These are phyloP conservation scores for Aplochiton taeniatus DNA, from an alignment of 2,797 vertebrate genomes.

Conservation along the genomic window DNA sequence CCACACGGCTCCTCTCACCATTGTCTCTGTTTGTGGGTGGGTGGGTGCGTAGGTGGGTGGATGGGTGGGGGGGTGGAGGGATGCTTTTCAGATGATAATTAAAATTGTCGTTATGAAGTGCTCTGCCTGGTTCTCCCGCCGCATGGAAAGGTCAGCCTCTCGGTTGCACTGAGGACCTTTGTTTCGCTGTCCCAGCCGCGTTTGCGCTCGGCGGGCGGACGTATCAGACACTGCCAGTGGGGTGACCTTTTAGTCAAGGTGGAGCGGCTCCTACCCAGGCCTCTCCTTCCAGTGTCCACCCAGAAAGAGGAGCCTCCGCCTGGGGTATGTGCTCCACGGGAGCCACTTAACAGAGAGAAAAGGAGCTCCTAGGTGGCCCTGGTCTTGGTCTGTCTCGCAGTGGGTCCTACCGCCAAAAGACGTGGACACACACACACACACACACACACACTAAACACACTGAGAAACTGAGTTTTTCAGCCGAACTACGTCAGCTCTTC, in stretches of 20 bases:
- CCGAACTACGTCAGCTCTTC: slow-evolving; percentile 17
- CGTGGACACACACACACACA: background rate
- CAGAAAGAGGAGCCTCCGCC: slow-evolving; percentile 11
- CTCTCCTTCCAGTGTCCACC: background rate
- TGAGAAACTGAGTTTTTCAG: slow-evolving; percentile 32
- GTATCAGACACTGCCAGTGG: slow-evolving; percentile 65
- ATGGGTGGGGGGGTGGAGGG: slow-evolving; percentile 37
- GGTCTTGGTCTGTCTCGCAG: slow-evolving; percentile 36
- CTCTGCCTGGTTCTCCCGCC: slow-evolving; percentile 53
- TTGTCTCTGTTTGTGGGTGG: slow-evolving; percentile 59
- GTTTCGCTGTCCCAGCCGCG: slow-evolving; percentile 69
- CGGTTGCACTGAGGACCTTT: slow-evolving; percentile 64
- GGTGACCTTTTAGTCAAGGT: slow-evolving; percentile 73
- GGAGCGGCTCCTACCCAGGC: slow-evolving; percentile 35
- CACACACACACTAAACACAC: slow-evolving; percentile 26
- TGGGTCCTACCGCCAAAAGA: too few species aligned
- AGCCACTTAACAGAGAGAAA: slow-evolving; percentile 32
- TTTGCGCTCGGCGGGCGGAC: slow-evolving; percentile 70
- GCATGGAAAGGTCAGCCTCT: slow-evolving; percentile 74
- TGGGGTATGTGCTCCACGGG: slow-evolving; percentile 32
- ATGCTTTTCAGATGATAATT: slow-evolving; percentile 72
- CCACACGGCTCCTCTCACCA: slow-evolving; percentile 49
- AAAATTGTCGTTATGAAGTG: slow-evolving; percentile 71
- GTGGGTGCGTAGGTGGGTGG: background rate
- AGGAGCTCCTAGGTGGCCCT: slow-evolving; percentile 28